Evolutionary conservation across 2,113 vertebrate species (phyloP).

Genomic region (Halcyon senegalensis): DNA sequence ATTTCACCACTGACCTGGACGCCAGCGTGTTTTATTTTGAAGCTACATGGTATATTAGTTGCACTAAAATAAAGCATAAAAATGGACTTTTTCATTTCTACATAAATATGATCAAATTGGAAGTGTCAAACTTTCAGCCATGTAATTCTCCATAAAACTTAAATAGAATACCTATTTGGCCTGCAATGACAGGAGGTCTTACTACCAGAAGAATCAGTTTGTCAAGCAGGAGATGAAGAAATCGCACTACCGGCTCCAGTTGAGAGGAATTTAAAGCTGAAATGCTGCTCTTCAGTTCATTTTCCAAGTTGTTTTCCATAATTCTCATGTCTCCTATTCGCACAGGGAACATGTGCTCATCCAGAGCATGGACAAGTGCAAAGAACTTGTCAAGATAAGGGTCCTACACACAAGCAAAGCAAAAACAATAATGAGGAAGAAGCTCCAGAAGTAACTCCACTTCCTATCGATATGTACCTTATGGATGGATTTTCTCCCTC

Average conservation of each 20-base stretch:
- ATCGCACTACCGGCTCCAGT: slow-evolving; percentile 95
- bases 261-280: slow-evolving; percentile 92
- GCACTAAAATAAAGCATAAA: slow-evolving; percentile 44
- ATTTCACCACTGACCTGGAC: not conserved
- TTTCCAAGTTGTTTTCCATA: slow-evolving; percentile 98
- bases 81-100: slow-evolving; percentile 30
- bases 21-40: slow-evolving; percentile 53
- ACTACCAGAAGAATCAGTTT: slow-evolving; percentile 96
- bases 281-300: slow-evolving; percentile 95
- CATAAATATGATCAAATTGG: slow-evolving; percentile 54
- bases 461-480: not conserved
- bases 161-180: slow-evolving; percentile 92
- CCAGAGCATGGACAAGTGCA: slow-evolving; percentile 95
- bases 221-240: slow-evolving; percentile 97
- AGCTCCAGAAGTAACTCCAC: not conserved
- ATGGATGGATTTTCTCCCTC: not conserved
- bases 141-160: slow-evolving; percentile 55
- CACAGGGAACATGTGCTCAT: slow-evolving; percentile 98
- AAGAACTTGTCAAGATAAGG: slow-evolving; percentile 98
- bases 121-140: slow-evolving; percentile 47
- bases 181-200: slow-evolving; percentile 94
- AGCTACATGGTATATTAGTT: not conserved
- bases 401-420: slow-evolving; percentile 79
- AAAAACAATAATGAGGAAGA: not conserved
- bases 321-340: slow-evolving; percentile 97